Conservation (phyloP, 2,888 invertebrate species). For the Masnerella sp. region DNA sequence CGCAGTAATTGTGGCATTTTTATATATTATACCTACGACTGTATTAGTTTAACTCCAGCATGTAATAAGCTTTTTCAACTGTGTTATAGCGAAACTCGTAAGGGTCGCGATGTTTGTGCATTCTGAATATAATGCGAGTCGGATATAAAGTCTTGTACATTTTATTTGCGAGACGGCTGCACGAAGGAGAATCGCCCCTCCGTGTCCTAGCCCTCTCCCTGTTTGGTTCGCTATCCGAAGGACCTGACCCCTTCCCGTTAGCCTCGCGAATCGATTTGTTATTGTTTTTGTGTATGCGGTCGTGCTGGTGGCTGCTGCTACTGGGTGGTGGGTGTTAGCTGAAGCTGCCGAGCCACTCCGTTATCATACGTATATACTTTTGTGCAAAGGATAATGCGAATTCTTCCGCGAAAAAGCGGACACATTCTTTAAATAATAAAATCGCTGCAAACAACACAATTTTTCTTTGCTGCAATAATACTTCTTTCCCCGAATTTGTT, state of each 20-base stretch:
- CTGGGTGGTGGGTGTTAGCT: slow-evolving; percentile 61
- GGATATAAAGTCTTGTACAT: slow-evolving; percentile 70
- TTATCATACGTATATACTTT: slow-evolving; percentile 29
- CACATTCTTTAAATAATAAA: slow-evolving; percentile 19
- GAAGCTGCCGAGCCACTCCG: slow-evolving; percentile 49
- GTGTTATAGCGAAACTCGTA: slow-evolving; percentile 1
- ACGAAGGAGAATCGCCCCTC: slow-evolving; percentile 63
- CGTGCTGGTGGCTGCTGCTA: slow-evolving; percentile 66
- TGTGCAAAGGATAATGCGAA: slow-evolving; percentile 27
- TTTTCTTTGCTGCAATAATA: no score
- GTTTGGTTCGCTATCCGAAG: slow-evolving; percentile 60
- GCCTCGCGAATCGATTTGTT: slow-evolving; percentile 76
- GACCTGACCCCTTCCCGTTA: slow-evolving; percentile 71
- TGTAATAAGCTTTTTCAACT: no score
- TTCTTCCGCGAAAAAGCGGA: slow-evolving; percentile 13
- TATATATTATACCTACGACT: no score
- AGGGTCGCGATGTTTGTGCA: slow-evolving; percentile 19
- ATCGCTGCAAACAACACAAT: neutral
- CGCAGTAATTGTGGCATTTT: no score
- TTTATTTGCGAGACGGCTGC: slow-evolving; percentile 63
- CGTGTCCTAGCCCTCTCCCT: slow-evolving; percentile 50
- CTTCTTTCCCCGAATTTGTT: no score
- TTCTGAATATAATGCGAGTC: slow-evolving; percentile 58
- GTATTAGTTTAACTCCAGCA: no score
- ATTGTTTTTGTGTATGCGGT: slow-evolving; percentile 77